Evolutionary conservation across 1,140 invertebrate genomes (phyloP).

Genomic region (Drosophila jambulina): DNA sequence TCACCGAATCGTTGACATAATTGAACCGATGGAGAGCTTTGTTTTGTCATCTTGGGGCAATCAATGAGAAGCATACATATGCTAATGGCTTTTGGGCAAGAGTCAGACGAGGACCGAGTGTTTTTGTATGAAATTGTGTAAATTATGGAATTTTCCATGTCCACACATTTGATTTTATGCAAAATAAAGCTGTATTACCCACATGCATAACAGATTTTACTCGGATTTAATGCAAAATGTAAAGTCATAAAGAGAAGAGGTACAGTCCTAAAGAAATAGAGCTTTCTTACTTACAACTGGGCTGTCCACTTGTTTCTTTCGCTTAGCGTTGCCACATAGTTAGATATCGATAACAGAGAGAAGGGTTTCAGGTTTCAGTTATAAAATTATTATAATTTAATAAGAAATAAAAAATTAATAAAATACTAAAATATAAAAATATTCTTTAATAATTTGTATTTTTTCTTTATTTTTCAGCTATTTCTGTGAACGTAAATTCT

Average conservation of each 20-base stretch:
- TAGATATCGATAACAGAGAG: background rate
- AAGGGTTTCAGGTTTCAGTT: background rate
- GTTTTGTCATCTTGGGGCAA: constrained; percentile 14
- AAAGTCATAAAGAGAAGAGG: background rate
- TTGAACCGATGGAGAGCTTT: constrained; percentile 47
- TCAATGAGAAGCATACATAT: constrained; percentile 16
- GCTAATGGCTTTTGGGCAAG: constrained; percentile 4
- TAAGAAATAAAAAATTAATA: too few relatives aligned
- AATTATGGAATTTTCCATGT: background rate
- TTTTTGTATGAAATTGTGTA: background rate
- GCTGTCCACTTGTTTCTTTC: background rate
- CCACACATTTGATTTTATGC: too few relatives aligned
- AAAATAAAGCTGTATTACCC: background rate
- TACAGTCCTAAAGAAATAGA: background rate
- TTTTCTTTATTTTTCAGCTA: constrained; percentile 14
- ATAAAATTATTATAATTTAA: too few relatives aligned
- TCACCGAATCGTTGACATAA: constrained; percentile 40
- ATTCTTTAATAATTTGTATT: background rate
- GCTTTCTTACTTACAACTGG: background rate
- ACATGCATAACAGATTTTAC: background rate
- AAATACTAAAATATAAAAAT: too few relatives aligned
- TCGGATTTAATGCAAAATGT: background rate
- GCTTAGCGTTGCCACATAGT: background rate
- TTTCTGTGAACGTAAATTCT: constrained; percentile 22
- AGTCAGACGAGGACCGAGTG: background rate